Evolutionary conservation across 2,113 vertebrate species (phyloP).

Genomic region (Spea multiplicata): DNA sequence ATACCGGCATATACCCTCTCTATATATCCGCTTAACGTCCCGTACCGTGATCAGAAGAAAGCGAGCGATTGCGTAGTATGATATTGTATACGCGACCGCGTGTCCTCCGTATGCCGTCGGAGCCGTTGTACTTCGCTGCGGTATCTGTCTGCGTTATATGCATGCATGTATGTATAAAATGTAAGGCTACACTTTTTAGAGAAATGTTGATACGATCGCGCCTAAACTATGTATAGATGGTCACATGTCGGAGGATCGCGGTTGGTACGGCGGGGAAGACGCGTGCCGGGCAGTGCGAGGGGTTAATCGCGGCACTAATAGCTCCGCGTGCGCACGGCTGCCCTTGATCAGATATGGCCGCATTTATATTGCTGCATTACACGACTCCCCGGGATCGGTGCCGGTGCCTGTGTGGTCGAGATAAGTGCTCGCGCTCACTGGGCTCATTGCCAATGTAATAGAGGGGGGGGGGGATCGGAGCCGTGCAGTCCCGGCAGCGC

Average conservation of each 20-base stretch:
- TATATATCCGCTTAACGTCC: too few relatives aligned
- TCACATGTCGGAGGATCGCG: too few relatives aligned
- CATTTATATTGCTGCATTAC: neutral
- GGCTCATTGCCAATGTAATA: neutral
- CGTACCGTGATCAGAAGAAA: too few relatives aligned
- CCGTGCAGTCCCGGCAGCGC: too few relatives aligned
- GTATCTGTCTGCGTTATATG: too few relatives aligned
- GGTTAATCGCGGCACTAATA: neutral
- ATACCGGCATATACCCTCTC: too few relatives aligned
- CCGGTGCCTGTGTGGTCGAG: constrained; percentile 2
- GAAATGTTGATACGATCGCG: too few relatives aligned
- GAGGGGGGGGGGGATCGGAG: neutral
- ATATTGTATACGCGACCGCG: neutral
- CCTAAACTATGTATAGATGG: too few relatives aligned
- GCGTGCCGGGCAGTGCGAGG: neutral
- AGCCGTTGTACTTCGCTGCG: neutral
- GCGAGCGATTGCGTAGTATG: neutral
- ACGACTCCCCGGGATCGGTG: neutral
- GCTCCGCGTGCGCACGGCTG: neutral
- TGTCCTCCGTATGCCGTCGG: neutral
- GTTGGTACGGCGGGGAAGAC: too few relatives aligned
- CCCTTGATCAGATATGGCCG: neutral
- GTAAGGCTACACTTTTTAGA: too few relatives aligned
- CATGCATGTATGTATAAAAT: too few relatives aligned
- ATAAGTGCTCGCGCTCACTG: neutral